Evolutionary conservation across 2,888 invertebrate genomes (phyloP).

Genomic region (Ophion ventricosus): DNA sequence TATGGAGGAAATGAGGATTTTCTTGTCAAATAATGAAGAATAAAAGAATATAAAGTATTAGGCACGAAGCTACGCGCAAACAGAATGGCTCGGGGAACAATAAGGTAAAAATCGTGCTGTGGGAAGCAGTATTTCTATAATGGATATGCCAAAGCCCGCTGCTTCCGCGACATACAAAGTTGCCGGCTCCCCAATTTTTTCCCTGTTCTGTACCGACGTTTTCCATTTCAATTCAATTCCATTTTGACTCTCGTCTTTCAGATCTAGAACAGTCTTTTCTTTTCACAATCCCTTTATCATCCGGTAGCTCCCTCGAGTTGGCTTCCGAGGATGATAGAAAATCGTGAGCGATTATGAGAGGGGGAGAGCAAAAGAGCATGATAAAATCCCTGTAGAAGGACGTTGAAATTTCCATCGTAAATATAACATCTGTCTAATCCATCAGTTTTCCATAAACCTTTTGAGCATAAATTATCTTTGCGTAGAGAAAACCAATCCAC

Average conservation of each 20-base stretch:
- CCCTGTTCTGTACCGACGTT: slow-evolving; percentile 1
- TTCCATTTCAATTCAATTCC: slow-evolving; percentile 40
- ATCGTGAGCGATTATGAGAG: slow-evolving; percentile 17
- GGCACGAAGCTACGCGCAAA: slow-evolving; percentile 7
- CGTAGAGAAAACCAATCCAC: neutral
- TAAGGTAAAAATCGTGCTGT: slow-evolving; percentile 14
- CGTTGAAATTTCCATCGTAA: slow-evolving; percentile 3
- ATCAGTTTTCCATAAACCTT: slow-evolving; percentile 13
- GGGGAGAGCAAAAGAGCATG: neutral
- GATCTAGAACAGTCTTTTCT: slow-evolving; percentile 2
- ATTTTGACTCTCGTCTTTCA: slow-evolving; percentile 24
- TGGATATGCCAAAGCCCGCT: slow-evolving; percentile 75
- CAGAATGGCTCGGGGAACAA: slow-evolving; percentile 39
- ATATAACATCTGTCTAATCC: slow-evolving; percentile 18
- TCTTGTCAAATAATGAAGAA: neutral
- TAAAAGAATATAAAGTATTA: slow-evolving; percentile 2
- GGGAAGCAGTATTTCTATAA: slow-evolving; percentile 75
- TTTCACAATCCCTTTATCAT: slow-evolving; percentile 11
- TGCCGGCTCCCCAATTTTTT: slow-evolving; percentile 34
- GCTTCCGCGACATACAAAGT: slow-evolving; percentile 66
- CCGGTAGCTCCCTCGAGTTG: neutral
- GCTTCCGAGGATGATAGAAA: slow-evolving; percentile 19
- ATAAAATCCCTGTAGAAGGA: neutral
- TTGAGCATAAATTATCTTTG: slow-evolving; percentile 14
- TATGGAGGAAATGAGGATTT: slow-evolving; percentile 7